These are phyloP conservation scores for Tetrao urogallus DNA, from an alignment of 2,113 vertebrate genomes.

Conservation along the genomic window DNA sequence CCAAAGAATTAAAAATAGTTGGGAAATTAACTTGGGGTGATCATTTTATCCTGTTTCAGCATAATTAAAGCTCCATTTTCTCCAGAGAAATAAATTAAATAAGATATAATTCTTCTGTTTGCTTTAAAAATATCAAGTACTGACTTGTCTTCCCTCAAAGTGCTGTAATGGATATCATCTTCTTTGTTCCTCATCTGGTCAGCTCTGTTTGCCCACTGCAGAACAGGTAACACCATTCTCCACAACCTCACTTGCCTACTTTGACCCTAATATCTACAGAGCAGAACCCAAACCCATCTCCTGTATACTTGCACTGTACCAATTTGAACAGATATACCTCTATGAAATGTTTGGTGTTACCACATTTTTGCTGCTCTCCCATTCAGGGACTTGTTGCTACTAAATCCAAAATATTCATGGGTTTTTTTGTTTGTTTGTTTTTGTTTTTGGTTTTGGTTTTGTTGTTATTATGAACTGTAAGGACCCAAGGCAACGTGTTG, in stretches of 20 bases:
- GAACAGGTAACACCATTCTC: not conserved
- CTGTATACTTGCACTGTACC: not conserved
- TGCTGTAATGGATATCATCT: not conserved
- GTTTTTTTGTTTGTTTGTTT: no score
- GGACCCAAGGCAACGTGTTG: not conserved
- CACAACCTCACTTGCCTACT: not conserved
- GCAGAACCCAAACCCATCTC: not conserved
- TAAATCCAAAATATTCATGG: not conserved
- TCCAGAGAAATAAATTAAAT: slow-evolving; percentile 31
- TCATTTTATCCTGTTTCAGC: slow-evolving; percentile 21
- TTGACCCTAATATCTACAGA: not conserved
- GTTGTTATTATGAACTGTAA: not conserved
- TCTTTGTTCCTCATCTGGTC: not conserved
- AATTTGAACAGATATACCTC: not conserved
- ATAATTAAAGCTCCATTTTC: slow-evolving; percentile 55
- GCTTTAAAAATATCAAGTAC: not conserved
- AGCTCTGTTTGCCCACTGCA: not conserved
- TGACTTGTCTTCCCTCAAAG: not conserved
- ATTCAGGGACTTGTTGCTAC: fast-evolving
- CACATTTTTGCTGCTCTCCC: not conserved
- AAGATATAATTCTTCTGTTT: slow-evolving; percentile 29
- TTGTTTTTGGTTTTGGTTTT: not conserved
- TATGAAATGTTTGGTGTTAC: not conserved
- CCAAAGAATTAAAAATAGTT: not conserved
- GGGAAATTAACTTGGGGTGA: slow-evolving; percentile 37